A percentile compares a stretch with the other conserved stretches of the same genome.
phyloP scores from a whole-genome alignment of 2,888 invertebrate species.

The Heliconius aoede region DNA sequence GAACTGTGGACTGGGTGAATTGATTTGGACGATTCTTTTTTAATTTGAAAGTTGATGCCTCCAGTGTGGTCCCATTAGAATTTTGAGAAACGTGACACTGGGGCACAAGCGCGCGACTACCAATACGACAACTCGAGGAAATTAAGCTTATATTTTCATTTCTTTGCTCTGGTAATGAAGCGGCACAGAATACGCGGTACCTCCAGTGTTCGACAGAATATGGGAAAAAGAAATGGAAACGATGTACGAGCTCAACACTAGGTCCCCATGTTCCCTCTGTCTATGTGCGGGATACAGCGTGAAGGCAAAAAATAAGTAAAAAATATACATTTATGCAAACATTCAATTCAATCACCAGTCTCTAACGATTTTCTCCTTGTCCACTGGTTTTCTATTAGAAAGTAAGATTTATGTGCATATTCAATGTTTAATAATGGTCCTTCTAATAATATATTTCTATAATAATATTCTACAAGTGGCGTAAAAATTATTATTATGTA shows the following conservation, averaged over 20 bases:
- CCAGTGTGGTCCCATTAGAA: no score
- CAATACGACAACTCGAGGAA: no score
- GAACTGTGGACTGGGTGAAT: no score
- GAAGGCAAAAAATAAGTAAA: background rate
- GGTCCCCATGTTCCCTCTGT: background rate
- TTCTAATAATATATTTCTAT: slow-evolving; percentile 17
- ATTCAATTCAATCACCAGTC: slow-evolving; percentile 2
- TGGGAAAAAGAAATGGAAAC: background rate
- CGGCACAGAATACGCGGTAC: no score
- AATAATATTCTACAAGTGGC: background rate
- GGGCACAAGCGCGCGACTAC: no score
- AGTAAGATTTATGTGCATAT: slow-evolving; percentile 22
- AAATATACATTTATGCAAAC: background rate
- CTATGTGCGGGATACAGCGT: background rate
- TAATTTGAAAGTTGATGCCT: no score
- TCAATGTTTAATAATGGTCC: slow-evolving; percentile 20
- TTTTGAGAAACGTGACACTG: no score
- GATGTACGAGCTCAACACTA: no score
- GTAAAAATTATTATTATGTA: background rate
- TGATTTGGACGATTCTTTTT: no score
- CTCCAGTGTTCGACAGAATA: background rate
- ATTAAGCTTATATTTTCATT: no score
- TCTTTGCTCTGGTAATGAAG: no score
- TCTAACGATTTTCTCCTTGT: slow-evolving; percentile 14
- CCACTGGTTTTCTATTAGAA: slow-evolving; percentile 21